Conservation (phyloP, 2,888 invertebrate species). For the Leucophenga maculata region DNA sequence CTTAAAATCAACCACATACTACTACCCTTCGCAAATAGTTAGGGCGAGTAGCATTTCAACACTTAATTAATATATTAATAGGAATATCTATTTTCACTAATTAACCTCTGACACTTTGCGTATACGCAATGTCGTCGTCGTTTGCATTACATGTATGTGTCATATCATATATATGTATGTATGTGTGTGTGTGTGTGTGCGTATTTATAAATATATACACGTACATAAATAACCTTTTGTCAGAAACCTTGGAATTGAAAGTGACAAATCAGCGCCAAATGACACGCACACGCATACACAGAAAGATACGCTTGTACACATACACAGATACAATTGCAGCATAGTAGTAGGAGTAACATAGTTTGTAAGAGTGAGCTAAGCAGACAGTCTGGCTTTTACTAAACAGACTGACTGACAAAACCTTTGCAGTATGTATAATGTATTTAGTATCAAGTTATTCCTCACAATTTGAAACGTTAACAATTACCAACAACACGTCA, state of each 20-base stretch:
- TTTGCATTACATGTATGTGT: too few relatives aligned
- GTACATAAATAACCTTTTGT: conserved; percentile 45
- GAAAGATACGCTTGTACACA: background rate
- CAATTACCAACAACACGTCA: conserved; percentile 66
- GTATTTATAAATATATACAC: background rate
- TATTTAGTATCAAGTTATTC: conserved; percentile 31
- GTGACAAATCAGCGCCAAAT: conserved; percentile 55
- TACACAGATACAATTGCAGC: conserved; percentile 28
- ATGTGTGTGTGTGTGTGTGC: background rate
- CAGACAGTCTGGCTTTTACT: conserved; percentile 15
- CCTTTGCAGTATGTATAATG: background rate
- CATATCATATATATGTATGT: background rate
- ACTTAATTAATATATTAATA: conserved; percentile 64
- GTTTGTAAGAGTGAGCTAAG: conserved; percentile 24
- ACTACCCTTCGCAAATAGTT: too few relatives aligned
- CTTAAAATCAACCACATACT: too few relatives aligned
- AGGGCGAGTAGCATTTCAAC: conserved; percentile 39
- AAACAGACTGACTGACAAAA: background rate
- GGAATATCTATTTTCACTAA: conserved; percentile 61
- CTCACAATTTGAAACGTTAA: conserved; percentile 61
- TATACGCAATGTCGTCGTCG: conserved; percentile 13
- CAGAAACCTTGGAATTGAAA: conserved; percentile 26
- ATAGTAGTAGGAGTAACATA: background rate
- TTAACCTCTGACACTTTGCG: conserved; percentile 58
- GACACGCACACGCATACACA: conserved; percentile 30